Conservation (phyloP, 2,113 vertebrate species). For the Mirza zaza region DNA sequence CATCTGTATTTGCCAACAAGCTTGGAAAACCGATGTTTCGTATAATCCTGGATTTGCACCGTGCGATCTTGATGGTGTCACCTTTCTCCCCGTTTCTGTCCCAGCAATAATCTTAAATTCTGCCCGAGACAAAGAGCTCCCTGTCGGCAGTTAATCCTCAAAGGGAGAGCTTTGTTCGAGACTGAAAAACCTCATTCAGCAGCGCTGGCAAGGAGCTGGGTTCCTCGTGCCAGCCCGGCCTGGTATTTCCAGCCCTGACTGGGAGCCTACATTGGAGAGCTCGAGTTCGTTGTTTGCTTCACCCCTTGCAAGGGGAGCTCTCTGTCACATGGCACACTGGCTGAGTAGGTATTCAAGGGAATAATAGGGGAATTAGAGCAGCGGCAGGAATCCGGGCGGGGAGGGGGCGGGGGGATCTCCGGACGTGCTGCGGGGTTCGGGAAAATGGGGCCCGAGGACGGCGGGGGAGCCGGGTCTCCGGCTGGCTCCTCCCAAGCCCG, state of each 20-base stretch:
- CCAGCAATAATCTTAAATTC: slow-evolving; percentile 79
- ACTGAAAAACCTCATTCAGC: slow-evolving; percentile 72
- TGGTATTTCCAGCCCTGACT: slow-evolving; percentile 37
- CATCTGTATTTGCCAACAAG: slow-evolving; percentile 70
- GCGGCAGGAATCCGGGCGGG: fast-evolving
- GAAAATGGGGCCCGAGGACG: neutral
- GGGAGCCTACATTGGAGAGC: slow-evolving; percentile 15
- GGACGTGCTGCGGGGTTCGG: fast-evolving
- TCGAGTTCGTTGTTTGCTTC: neutral
- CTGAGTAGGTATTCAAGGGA: slow-evolving; percentile 15
- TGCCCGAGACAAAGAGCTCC: slow-evolving; percentile 83
- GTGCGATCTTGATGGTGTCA: slow-evolving; percentile 72
- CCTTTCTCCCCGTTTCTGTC: slow-evolving; percentile 75
- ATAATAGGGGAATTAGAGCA: neutral
- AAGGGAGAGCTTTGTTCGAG: slow-evolving; percentile 81
- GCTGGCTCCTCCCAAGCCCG: neutral
- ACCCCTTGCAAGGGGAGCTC: neutral
- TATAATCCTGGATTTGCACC: slow-evolving; percentile 71
- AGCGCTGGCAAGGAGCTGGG: slow-evolving; percentile 71
- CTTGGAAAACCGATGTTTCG: slow-evolving; percentile 49
- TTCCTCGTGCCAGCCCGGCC: slow-evolving; percentile 69
- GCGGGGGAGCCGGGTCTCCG: neutral
- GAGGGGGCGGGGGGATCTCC: neutral
- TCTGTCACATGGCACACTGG: neutral
- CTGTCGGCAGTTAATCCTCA: slow-evolving; percentile 81